These are phyloP conservation scores for Lomographa bimaculata DNA, from an alignment of 2,888 invertebrate species.

Conservation along the genomic window DNA sequence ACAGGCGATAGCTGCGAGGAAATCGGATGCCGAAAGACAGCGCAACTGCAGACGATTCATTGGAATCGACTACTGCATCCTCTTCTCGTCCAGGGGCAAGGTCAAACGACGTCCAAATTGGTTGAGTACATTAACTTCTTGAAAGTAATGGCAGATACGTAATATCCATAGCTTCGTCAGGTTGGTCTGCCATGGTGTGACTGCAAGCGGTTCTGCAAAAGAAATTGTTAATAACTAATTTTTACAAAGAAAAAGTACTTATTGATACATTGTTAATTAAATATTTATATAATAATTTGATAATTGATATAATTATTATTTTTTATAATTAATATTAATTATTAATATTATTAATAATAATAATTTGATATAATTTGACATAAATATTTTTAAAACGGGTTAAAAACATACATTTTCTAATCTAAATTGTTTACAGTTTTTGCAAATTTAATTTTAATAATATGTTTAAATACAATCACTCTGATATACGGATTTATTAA, in stretches of 20 bases:
- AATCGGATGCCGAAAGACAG: conserved; percentile 26
- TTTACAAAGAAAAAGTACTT: conserved; percentile 10
- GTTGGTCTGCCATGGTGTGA: conserved; percentile 32
- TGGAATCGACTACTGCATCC: not conserved
- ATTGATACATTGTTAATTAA: conserved; percentile 8
- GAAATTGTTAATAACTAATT: conserved; percentile 21
- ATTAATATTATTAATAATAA: no score
- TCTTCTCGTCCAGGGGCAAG: conserved; percentile 1
- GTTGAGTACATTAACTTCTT: not conserved
- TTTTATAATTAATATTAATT: no score
- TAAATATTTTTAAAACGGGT: no score
- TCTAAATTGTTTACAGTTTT: no score
- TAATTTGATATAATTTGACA: no score
- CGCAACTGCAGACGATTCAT: conserved; percentile 24
- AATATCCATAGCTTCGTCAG: conserved; percentile 21
- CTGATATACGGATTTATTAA: no score
- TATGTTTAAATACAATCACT: no score
- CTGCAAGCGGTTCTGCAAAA: conserved; percentile 39
- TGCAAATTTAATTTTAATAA: no score
- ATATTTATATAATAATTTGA: no score
- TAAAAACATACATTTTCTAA: no score
- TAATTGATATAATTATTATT: no score
- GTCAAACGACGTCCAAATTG: conserved; percentile 1
- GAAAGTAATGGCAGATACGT: conserved; percentile 25
- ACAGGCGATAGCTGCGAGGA: conserved; percentile 27